Base-by-base conservation (phyloP, 1,140 invertebrate genomes). In the Dufourea novaeangliae region DNA sequence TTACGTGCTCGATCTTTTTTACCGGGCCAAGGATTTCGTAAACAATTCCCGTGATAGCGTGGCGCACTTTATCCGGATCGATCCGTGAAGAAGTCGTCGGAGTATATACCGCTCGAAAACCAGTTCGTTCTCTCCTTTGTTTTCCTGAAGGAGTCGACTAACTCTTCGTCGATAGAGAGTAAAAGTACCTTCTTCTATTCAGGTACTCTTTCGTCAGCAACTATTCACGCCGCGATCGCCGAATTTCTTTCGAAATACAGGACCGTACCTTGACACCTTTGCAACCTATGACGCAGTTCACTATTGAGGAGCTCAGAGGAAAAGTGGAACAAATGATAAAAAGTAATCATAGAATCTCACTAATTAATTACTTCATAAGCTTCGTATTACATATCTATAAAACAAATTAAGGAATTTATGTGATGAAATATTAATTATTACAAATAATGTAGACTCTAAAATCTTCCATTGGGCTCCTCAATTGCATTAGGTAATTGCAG, bases 81-180 rank as follows among this genome's bases (percentile, higher is more conserved):
- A 57, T 56, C 79, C 44, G 46, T 52, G 56, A 57, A 79, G 56
- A 57, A 79, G 72, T 86, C 78, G 84, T 80, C 79, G 67, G 63
- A n/a, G n/a, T n/a, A n/a, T 80, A 79, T 79, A 78, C 73, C 82
- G 67, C 80, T 80, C 71, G 79, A 25, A 88, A 90, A 90, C 88
- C 88, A 86, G 88, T 90, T 84, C 83, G 82, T 83, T 86, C 85
- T 78, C 82, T 86, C 84, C 84, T 87, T 88, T 85, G 82, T 88
- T 88, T 84, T 59, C 80, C 82, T 75, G 52, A 69, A 80, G 34
- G 71, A 62, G 44, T 73, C 25, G 61, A 20, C 59, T 73, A 54
- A 66, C 69, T 59, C n/a, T 12, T 59, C 25, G 37, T 4, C 57
- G 32, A 62, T 25, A n/a, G 34, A 52, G 71, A 73, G 61, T 17